These are phyloP conservation scores for Napeogenes sylphis DNA, from an alignment of 2,888 invertebrate genomes.

Conservation along the genomic window DNA sequence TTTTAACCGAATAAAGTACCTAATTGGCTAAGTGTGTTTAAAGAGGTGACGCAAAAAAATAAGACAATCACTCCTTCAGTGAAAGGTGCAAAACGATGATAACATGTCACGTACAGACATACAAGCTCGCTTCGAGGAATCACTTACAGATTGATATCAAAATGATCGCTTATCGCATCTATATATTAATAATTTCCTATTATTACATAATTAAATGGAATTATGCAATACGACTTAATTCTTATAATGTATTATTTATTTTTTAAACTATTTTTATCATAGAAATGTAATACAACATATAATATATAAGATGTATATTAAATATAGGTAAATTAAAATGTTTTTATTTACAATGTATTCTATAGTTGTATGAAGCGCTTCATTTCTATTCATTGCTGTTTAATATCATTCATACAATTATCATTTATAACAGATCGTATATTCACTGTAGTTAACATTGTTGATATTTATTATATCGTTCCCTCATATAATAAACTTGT, in stretches of 20 bases:
- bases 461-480: too few relatives aligned
- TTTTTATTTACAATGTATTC: background rate
- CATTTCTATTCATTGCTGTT: conserved; percentile 6
- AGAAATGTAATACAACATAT: background rate
- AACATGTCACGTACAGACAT: conserved; percentile 37
- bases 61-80: conserved; percentile 19
- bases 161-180: conserved; percentile 42
- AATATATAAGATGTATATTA: background rate
- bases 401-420: conserved; percentile 3
- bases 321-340: background rate
- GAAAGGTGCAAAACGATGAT: conserved; percentile 33
- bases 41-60: background rate
- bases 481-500: background rate
- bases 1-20: too few relatives aligned
- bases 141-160: conserved; percentile 51
- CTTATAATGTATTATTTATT: background rate
- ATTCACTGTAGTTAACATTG: background rate
- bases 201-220: background rate
- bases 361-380: background rate
- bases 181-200: conserved; percentile 32
- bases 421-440: background rate
- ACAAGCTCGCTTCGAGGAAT: conserved; percentile 38
- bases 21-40: too few relatives aligned
- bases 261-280: background rate
- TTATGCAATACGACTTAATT: background rate